Evolutionary conservation across 2,113 vertebrate genomes (phyloP).

Genomic region (Tragelaphus buxtoni): DNA sequence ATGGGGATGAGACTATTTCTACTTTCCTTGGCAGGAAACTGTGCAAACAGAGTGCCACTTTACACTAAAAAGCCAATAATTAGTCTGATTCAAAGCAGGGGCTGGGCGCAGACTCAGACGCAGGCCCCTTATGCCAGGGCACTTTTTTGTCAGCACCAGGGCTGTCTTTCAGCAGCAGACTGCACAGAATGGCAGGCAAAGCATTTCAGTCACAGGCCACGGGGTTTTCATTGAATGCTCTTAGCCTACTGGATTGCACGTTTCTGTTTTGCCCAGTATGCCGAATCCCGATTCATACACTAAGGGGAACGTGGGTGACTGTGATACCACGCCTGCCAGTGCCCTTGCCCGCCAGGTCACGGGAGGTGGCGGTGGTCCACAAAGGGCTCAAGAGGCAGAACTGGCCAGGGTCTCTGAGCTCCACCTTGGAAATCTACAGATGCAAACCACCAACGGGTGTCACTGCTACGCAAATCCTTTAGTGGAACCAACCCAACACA

Average conservation of each 20-base stretch:
- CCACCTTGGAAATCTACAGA: conserved; percentile 32
- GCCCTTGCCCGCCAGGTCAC: not conserved
- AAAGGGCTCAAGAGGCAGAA: conserved; percentile 30
- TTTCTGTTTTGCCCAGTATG: not conserved
- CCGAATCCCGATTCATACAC: not conserved
- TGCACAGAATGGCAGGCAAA: not conserved
- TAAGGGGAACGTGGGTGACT: not conserved
- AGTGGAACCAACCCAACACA: conserved; percentile 64
- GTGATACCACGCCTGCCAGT: not conserved
- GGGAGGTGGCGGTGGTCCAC: not conserved
- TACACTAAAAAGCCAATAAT: not conserved
- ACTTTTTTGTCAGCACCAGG: not conserved
- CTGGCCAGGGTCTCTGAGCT: not conserved
- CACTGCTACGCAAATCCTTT: conserved; percentile 70
- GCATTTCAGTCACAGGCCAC: not conserved
- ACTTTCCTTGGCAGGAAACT: not conserved
- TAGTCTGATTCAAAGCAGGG: not conserved
- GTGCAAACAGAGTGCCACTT: conserved; percentile 39
- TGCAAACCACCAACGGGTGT: conserved; percentile 40
- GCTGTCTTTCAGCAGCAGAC: not conserved
- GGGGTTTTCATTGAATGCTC: not conserved
- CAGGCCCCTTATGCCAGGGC: accelerated
- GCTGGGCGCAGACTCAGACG: not conserved
- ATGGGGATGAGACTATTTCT: not conserved
- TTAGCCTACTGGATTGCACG: not conserved